These are phyloP conservation scores for Gadopsis marmoratus DNA, from an alignment of 2,797 vertebrate genomes.

Conservation along the genomic window DNA sequence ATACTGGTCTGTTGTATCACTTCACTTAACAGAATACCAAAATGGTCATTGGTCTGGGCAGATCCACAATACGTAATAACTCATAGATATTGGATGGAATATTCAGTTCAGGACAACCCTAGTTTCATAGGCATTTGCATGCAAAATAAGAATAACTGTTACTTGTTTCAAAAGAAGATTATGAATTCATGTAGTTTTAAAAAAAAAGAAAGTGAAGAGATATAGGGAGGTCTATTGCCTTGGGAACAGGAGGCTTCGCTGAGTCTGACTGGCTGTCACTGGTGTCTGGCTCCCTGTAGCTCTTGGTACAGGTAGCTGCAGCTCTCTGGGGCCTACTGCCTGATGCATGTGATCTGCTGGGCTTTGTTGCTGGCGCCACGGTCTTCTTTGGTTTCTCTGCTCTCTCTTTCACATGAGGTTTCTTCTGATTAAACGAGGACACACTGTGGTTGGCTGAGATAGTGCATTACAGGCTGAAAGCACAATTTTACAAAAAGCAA, in stretches of 20 bases:
- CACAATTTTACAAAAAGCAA: neutral
- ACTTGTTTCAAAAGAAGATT: neutral
- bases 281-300: constrained; percentile 88
- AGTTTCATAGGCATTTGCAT: neutral
- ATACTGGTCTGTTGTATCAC: neutral
- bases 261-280: constrained; percentile 79
- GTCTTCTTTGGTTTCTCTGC: constrained; percentile 29
- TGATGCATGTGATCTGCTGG: constrained; percentile 21
- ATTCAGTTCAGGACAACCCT: neutral
- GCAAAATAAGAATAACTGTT: neutral
- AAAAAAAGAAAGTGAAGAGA: neutral
- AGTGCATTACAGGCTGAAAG: constrained; percentile 30
- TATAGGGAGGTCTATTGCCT: constrained; percentile 55
- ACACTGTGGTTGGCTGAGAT: constrained; percentile 59
- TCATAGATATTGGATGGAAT: neutral
- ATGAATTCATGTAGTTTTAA: neutral
- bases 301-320: constrained; percentile 76
- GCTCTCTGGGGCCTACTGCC: constrained; percentile 69
- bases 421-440: constrained; percentile 62
- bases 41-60: neutral
- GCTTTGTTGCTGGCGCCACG: constrained; percentile 31
- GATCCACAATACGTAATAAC: neutral
- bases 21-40: neutral
- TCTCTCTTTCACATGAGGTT: constrained; percentile 7
- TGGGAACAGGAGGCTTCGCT: constrained; percentile 44